Evolutionary conservation across 2,888 invertebrate species (phyloP), one percentile per base, ranked within the genome.

Genomic region (Scrobipalpa atriplicella): DNA sequence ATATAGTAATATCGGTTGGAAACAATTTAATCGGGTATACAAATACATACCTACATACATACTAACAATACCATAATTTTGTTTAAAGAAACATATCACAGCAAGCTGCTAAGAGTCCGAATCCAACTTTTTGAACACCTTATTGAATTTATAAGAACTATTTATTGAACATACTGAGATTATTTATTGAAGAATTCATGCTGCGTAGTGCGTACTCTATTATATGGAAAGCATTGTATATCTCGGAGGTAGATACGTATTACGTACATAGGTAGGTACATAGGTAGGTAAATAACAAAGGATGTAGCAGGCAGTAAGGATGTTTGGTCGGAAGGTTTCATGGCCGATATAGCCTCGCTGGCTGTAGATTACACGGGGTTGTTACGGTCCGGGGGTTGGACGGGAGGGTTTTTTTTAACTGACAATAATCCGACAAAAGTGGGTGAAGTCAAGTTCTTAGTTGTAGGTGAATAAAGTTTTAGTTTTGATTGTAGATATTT

Each of bases 291-390:
- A 5, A 9, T 11, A 36, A 19, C 9, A 68, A 71, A 72, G 72
- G 71, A 72, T 70, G 72, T 74, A 71, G 73, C 70, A 60, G 68
- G 75, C 70, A 74, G 73, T 78, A 77, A 77, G 80, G 79, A 82
- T 79, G 78, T 73, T 41, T 56, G 61, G 66, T 70, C 73, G 74
- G 78, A 79, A 80, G 74, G 72, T 72, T 71, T 73, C 73, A 72
- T 72, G 73, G 69, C 63, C 72, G 73, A 68, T 69, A 72, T 71
- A 72, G 71, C 70, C 71, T 71, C 70, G 69, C 73, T 73, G 76
- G 75, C 75, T 73, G 70, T 68, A 64, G 51, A 63, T 51, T 63
- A 47, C 36, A 51, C 70, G 68, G 69, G 64, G 47, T 67, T 29
- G 47, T 16, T 3, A 16, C 7, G 47, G n/a, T n/a, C 47, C 47